A percentile compares a stretch with the other conserved stretches of the same genome.
Conservation (phyloP, 2,113 vertebrate genomes). For the Megaptera novaeangliae region DNA sequence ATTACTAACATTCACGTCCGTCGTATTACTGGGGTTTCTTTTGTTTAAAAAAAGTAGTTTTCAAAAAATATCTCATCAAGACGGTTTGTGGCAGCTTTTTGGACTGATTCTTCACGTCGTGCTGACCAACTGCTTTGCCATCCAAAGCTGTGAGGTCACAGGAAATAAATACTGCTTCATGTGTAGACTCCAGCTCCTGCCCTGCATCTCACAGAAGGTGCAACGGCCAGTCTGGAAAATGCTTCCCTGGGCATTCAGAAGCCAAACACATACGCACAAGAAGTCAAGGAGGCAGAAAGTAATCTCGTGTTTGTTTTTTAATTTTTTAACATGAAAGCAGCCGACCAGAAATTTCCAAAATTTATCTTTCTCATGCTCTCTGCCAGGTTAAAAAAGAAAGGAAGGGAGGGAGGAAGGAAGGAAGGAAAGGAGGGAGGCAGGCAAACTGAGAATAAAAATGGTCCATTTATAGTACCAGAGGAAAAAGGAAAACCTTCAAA, state of each 20-base stretch:
- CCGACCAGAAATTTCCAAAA: conserved; percentile 54
- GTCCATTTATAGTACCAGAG: background rate
- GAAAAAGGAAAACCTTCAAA: background rate
- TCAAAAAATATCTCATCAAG: background rate
- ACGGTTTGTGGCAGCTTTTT: background rate
- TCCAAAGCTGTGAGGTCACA: background rate
- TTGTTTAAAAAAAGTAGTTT: background rate
- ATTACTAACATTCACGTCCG: background rate
- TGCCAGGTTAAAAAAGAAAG: background rate
- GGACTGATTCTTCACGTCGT: background rate
- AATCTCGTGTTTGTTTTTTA: background rate
- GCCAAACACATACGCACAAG: background rate
- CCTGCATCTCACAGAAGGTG: background rate
- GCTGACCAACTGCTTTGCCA: background rate
- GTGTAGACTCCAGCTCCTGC: background rate
- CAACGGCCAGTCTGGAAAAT: background rate
- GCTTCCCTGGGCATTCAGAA: background rate
- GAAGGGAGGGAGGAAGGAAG: too few species aligned
- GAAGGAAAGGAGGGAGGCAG: too few species aligned
- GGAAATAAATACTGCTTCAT: background rate
- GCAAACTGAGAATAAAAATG: background rate
- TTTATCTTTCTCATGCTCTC: conserved; percentile 41
- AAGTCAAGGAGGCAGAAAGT: background rate
- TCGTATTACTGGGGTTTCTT: background rate
- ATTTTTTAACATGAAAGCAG: conserved; percentile 34